These are phyloP conservation scores for Drosophila lini DNA, from an alignment of 1,140 invertebrate genomes.

Conservation along the genomic window DNA sequence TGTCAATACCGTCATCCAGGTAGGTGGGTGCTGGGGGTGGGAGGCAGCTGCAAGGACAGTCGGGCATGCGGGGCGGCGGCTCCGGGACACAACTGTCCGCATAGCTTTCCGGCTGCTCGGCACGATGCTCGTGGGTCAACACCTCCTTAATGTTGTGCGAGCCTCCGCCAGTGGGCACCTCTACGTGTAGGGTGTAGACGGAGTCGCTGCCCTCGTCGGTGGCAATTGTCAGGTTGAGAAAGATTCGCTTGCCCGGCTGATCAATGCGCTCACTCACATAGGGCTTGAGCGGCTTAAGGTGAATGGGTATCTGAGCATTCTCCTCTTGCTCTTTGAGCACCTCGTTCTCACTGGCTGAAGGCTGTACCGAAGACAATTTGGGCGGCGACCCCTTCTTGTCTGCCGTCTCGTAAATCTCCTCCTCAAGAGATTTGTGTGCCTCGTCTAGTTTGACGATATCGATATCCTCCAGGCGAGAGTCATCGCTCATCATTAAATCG, in stretches of 20 bases:
- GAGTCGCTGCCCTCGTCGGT: slow-evolving; percentile 77
- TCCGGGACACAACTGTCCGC: slow-evolving; percentile 71
- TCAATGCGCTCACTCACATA: slow-evolving; percentile 71
- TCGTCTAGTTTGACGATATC: slow-evolving; percentile 79
- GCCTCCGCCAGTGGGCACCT: slow-evolving; percentile 70
- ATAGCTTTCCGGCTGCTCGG: slow-evolving; percentile 9
- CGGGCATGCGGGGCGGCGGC: slow-evolving; percentile 80
- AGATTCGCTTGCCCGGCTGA: slow-evolving; percentile 66
- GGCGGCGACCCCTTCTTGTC: not conserved
- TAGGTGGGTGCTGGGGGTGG: slow-evolving; percentile 24
- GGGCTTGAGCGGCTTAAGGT: slow-evolving; percentile 58
- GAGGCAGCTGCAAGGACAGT: slow-evolving; percentile 77
- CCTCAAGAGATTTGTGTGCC: slow-evolving; percentile 42
- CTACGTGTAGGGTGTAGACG: slow-evolving; percentile 82
- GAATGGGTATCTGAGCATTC: slow-evolving; percentile 7
- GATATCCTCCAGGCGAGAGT: slow-evolving; percentile 63
- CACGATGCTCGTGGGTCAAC: slow-evolving; percentile 61
- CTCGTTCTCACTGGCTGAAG: slow-evolving; percentile 59
- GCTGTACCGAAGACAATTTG: not conserved
- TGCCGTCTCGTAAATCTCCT: slow-evolving; percentile 62
- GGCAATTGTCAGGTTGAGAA: slow-evolving; percentile 81
- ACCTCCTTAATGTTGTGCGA: slow-evolving; percentile 66
- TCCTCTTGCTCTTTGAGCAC: slow-evolving; percentile 47
- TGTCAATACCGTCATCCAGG: slow-evolving; percentile 38
- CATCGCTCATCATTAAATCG: slow-evolving; percentile 78